Conservation (phyloP, 2,113 vertebrate species). For the Epinephelus moara region DNA sequence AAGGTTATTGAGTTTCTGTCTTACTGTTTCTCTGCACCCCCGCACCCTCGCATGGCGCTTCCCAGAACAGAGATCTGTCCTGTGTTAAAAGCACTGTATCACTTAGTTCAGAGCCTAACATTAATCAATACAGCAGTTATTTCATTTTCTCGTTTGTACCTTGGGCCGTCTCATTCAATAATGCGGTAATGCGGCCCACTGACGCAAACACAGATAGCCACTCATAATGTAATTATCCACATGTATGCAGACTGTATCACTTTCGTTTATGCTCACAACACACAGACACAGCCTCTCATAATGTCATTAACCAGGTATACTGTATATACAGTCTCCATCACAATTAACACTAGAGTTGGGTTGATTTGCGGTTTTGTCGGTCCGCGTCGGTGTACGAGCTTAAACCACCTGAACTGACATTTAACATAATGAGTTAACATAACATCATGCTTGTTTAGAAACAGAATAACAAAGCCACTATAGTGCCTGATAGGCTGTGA, state of each 20-base stretch:
- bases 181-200: conserved; percentile 61
- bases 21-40: conserved; percentile 52
- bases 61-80: conserved; percentile 70
- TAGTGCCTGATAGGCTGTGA: no score
- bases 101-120: conserved; percentile 79
- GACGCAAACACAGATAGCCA: conserved; percentile 45
- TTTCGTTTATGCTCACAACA: conserved; percentile 46
- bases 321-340: conserved; percentile 21
- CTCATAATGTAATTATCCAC: conserved; percentile 59
- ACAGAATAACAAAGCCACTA: no score
- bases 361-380: no score
- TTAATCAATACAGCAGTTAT: conserved; percentile 83
- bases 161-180: conserved; percentile 71
- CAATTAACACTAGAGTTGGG: neutral
- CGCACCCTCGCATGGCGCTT: conserved; percentile 54
- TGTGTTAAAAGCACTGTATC: conserved; percentile 80
- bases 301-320: conserved; percentile 44
- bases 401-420: no score
- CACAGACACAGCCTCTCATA: conserved; percentile 59
- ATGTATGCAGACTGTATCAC: conserved; percentile 63
- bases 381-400: no score
- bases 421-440: no score
- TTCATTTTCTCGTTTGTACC: conserved; percentile 80
- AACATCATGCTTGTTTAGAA: no score
- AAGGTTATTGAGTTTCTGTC: conserved; percentile 83